phyloP scores from a whole-genome alignment of 2,113 vertebrate species.

The Nannobrachium achirus region DNA sequence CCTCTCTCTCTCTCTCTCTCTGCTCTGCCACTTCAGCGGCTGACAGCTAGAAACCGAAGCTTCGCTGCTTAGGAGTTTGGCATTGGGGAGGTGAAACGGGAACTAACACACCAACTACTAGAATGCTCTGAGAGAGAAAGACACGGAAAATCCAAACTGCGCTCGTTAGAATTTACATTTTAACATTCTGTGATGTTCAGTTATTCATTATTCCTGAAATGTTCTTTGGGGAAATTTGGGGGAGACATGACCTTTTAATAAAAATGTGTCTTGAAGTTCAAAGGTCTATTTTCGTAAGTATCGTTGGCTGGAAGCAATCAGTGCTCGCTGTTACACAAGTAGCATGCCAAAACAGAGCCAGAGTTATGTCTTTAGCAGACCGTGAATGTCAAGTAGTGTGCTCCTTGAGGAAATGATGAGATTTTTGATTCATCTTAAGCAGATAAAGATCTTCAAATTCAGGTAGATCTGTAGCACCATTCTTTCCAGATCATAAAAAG shows the following conservation, averaged over 20 bases:
- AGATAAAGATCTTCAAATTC: slow-evolving; percentile 26
- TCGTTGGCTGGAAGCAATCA: no score
- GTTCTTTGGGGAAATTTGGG: no score
- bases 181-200: no score
- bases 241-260: no score
- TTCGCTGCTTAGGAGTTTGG: slow-evolving; percentile 54
- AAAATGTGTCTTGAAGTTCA: no score
- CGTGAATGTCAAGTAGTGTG: not conserved
- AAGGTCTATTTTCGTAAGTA: no score
- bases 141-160: slow-evolving; percentile 47
- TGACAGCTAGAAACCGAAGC: slow-evolving; percentile 70
- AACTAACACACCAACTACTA: slow-evolving; percentile 57
- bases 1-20: slow-evolving; percentile 39
- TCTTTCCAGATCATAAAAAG: slow-evolving; percentile 13
- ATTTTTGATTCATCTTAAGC: not conserved
- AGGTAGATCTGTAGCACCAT: slow-evolving; percentile 4
- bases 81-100: slow-evolving; percentile 61
- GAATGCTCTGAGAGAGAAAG: slow-evolving; percentile 62
- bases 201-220: no score
- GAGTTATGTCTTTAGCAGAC: not conserved
- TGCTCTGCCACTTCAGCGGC: slow-evolving; percentile 39
- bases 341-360: not conserved
- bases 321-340: not conserved
- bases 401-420: not conserved
- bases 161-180: not conserved